These are phyloP conservation scores for Thymelicus acteon DNA, from an alignment of 2,888 invertebrate species.

Conservation along the genomic window DNA sequence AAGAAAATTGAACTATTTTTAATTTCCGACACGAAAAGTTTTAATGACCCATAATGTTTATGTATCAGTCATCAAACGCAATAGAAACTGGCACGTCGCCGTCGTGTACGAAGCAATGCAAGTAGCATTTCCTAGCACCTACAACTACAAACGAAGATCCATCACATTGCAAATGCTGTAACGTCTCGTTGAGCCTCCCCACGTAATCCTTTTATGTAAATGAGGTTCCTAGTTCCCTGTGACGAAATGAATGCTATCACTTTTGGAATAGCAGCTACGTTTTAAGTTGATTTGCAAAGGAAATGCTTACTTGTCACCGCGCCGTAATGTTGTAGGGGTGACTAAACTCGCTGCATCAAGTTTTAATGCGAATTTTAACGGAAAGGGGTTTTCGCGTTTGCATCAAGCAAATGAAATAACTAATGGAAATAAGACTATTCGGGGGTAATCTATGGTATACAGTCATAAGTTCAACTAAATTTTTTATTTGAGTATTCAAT, in stretches of 20 bases:
- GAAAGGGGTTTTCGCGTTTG: not conserved
- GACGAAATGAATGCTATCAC: conserved; percentile 19
- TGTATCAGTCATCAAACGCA: not conserved
- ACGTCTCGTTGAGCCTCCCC: conserved; percentile 40
- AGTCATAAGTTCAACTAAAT: no score
- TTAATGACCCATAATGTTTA: not conserved
- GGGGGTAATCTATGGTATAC: no score
- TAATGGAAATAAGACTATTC: no score
- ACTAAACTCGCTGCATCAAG: conserved; percentile 16
- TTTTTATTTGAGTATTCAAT: no score
- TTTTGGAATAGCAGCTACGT: not conserved
- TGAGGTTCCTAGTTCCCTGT: conserved; percentile 25
- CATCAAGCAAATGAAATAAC: no score
- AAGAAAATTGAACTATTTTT: no score
- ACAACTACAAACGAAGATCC: conserved; percentile 19
- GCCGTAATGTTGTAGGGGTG: conserved; percentile 13
- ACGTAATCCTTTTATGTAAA: conserved; percentile 49
- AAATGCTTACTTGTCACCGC: conserved; percentile 31
- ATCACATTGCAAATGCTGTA: conserved; percentile 44
- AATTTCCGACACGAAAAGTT: no score
- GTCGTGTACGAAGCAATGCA: not conserved
- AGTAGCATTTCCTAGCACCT: conserved; percentile 15
- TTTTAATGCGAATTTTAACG: conserved; percentile 15
- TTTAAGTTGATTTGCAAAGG: conserved; percentile 17
- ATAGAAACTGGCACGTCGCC: not conserved